Conservation (phyloP, 2,113 vertebrate species). For the Neomonachus schauinslandi region DNA sequence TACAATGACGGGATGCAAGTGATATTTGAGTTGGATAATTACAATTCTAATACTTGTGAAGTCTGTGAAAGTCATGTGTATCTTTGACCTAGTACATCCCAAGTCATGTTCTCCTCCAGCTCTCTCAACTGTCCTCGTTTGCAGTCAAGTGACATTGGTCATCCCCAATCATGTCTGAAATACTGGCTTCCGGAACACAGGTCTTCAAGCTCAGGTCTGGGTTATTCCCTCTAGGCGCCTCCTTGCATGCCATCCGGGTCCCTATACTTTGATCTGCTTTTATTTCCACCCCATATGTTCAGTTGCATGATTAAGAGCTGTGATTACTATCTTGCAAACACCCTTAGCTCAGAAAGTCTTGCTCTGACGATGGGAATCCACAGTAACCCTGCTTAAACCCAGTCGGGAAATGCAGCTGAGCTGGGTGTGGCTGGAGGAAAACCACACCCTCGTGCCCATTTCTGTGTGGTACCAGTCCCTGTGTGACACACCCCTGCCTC, state of each 20-base stretch:
- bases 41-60: too few relatives aligned
- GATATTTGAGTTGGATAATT: too few relatives aligned
- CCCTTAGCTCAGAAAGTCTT: not conserved
- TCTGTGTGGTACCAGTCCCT: not conserved
- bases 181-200: not conserved
- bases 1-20: not conserved
- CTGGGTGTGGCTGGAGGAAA: not conserved
- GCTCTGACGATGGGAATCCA: too few relatives aligned
- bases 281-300: not conserved
- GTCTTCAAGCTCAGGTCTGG: accelerated
- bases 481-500: not conserved
- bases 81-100: not conserved
- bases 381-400: not conserved
- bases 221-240: not conserved
- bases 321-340: not conserved
- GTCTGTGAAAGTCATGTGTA: not conserved
- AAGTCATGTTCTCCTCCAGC: accelerated
- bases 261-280: accelerated
- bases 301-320: not conserved
- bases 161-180: not conserved
- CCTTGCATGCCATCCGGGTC: accelerated
- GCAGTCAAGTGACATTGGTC: too few relatives aligned
- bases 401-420: not conserved
- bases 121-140: too few relatives aligned
- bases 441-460: accelerated